These are phyloP conservation scores for Drosophila setosimentum DNA, from an alignment of 2,888 invertebrate species.

Conservation along the genomic window DNA sequence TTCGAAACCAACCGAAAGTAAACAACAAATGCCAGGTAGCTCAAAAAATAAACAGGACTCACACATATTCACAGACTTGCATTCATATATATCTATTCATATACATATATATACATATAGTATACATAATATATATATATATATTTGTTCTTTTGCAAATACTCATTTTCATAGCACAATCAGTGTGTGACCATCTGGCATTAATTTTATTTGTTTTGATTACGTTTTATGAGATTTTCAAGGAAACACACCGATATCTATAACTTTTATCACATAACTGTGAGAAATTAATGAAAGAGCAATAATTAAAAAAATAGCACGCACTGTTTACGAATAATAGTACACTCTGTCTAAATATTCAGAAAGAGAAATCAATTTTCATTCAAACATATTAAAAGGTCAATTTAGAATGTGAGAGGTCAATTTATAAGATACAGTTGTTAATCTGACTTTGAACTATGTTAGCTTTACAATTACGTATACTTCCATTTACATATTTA, in stretches of 20 bases:
- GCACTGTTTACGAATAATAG: neutral
- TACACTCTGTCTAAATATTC: neutral
- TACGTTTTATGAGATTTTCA: neutral
- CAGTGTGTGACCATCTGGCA: neutral
- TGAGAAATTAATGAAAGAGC: neutral
- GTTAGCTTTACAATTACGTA: neutral
- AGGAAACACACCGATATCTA: neutral
- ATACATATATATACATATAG: too few relatives aligned
- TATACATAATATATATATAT: neutral
- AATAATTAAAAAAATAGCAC: neutral
- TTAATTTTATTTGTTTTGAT: constrained; percentile 5
- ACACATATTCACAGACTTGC: neutral
- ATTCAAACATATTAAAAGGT: neutral
- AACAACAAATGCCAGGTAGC: neutral
- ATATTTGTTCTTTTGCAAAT: neutral
- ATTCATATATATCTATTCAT: neutral
- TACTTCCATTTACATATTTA: neutral
- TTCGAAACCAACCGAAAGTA: neutral
- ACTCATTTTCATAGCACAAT: neutral
- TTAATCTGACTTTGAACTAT: neutral
- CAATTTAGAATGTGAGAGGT: neutral
- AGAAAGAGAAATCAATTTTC: neutral
- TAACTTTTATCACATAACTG: neutral
- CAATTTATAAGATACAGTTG: neutral
- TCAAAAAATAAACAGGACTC: neutral